A percentile compares a stretch with the other conserved stretches of the same genome.
Evolutionary conservation across 2,888 invertebrate genomes (phyloP).

Genomic region (Willowsia nigromaculata): DNA sequence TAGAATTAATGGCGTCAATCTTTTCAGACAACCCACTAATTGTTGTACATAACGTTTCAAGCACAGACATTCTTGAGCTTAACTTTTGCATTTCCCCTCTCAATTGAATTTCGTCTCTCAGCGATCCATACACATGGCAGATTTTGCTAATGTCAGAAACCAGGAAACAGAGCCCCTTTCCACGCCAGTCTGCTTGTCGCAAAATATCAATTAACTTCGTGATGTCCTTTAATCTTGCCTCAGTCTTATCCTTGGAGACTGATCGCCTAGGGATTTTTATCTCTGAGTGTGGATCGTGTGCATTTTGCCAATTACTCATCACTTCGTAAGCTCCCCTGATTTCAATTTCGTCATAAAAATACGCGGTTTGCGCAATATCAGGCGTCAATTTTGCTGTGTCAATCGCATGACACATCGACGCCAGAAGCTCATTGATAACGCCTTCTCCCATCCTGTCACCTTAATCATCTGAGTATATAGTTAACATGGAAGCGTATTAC

Average conservation of each 20-base stretch:
- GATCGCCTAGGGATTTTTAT: background rate
- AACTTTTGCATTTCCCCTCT: background rate
- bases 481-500: no score
- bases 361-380: background rate
- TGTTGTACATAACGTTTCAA: background rate
- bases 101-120: conserved; percentile 17
- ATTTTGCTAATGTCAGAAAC: background rate
- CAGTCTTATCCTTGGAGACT: background rate
- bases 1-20: background rate
- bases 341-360: background rate
- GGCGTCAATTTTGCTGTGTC: background rate
- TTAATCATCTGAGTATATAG: no score
- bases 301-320: background rate
- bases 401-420: background rate
- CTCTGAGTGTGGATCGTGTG: background rate
- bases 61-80: background rate
- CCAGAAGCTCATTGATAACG: conserved; percentile 21
- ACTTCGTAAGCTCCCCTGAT: background rate
- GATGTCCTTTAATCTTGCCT: background rate
- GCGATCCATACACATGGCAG: background rate
- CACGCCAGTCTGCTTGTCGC: background rate
- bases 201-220: background rate
- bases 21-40: background rate
- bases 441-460: no score
- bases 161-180: background rate